Evolutionary conservation across 2,888 invertebrate genomes (phyloP), one percentile per base, ranked within the genome.

Genomic region (Cephonodes hylas): DNA sequence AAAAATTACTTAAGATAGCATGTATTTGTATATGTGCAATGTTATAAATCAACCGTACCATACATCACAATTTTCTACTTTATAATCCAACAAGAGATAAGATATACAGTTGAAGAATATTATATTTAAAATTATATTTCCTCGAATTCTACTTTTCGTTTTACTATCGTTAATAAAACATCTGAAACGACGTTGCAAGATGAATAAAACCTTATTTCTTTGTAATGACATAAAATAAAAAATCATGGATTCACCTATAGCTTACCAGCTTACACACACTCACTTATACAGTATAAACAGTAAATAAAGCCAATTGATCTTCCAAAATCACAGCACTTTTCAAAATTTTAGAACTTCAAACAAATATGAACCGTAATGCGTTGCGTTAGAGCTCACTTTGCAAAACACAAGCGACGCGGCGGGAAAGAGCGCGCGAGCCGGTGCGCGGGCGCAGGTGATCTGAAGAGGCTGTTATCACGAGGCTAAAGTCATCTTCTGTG

Each of bases 391-490:
- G 67, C 70, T 31, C 60, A 60, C n/a, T 66, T 64, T 63, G 13
- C n/a, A 38, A n/a, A 42, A 31, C 42, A 59, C 44, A 34, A 44
- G 44, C n/a, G 20, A 67, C 59, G 66, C 68, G 45, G 58, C 59
- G 65, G 75, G 83, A 81, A 79, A 86, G 88, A 75, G 86, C 81
- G 88, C 84, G 76, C 85, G 76, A 75, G 74, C 73, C 80, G 81
- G 66, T 77, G 89, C 88, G 86, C 88, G 65, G 59, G 84, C 85
- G 88, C 83, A 74, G 86, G 85, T 85, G 81, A 75, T 78, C 79
- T 78, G 71, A 70, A 73, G 75, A 79, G 75, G 73, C 74, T 86
- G 81, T 88, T 91, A 91, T 89, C 91, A 86, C 80, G 80, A 85
- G 80, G 72, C 78, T 72, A 67, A 59, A 61, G 66, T 42, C 64